A percentile compares a stretch with the other conserved stretches of the same genome.
Conservation (phyloP, 2,797 vertebrate genomes). For the Forpus xanthops region DNA sequence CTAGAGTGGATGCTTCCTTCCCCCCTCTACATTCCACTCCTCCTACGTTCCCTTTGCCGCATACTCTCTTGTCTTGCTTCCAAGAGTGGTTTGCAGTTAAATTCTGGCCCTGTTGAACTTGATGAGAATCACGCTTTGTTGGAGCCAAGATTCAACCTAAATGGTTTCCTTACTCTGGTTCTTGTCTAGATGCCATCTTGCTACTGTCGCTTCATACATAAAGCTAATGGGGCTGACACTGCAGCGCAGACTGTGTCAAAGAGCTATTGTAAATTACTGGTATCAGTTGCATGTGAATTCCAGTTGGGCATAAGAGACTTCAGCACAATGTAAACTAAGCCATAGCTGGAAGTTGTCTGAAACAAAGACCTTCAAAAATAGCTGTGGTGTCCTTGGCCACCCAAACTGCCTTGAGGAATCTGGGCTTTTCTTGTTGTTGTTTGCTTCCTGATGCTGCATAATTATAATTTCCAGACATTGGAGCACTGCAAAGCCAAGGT, state of each 20-base stretch:
- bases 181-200: constrained; percentile 61
- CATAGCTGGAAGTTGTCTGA: constrained; percentile 21
- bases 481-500: not conserved
- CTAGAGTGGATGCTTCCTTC: constrained; percentile 25
- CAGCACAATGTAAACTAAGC: constrained; percentile 34
- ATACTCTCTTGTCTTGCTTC: constrained; percentile 51
- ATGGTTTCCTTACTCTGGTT: constrained; percentile 46
- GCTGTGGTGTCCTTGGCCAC: constrained; percentile 26
- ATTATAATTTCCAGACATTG: not conserved
- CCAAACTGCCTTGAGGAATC: not conserved
- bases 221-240: constrained; percentile 35
- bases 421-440: not conserved
- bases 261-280: constrained; percentile 56
- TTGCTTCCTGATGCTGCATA: not conserved
- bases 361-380: constrained; percentile 41
- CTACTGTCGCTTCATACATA: constrained; percentile 34
- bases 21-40: constrained; percentile 45
- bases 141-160: constrained; percentile 42
- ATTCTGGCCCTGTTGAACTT: constrained; percentile 48
- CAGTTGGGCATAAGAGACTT: not conserved
- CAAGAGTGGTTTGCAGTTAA: constrained; percentile 54
- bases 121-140: constrained; percentile 38
- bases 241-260: constrained; percentile 38
- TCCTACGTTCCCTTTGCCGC: constrained; percentile 54
- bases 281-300: constrained; percentile 58